Base-by-base conservation (phyloP, 2,888 invertebrate species). In the Aleiodes testaceus region DNA sequence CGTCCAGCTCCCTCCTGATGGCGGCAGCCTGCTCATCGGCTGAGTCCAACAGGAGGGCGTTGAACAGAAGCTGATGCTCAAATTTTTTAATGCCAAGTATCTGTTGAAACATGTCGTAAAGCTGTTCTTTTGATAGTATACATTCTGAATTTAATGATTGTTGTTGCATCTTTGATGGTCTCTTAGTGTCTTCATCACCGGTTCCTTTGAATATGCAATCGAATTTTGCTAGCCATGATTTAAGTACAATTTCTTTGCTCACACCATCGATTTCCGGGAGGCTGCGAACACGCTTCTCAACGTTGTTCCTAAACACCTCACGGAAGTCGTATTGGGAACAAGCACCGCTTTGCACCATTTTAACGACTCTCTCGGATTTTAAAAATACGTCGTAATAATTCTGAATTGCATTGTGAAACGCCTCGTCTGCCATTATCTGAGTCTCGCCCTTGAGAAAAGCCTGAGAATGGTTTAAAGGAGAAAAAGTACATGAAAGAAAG, bases 71-170 rank as follows among this genome's bases (percentile, higher is more conserved):
- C 89, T 99, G 99, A 89, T 99, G 99, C 89, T 99, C 99, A 88
- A 99, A 99, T 89, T 99, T 99, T 90, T 99, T 99, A 68, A 99
- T 96, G 68, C 95, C 95, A 74, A 99, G 90, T 80, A 99, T 98
- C 89, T 98, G 98, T 88, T 99, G 99, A 89, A 99, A 99, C 97
- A 99, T 98, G 88, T 99, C 99, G 89, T 98, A 99, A 11, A 99
- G 92, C 88, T 99, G 99, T 87, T 99, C 99, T 89, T 99, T 99
- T 81, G 97, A 97, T 79, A 99, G 91, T 85, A 99, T 97, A 80
- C 96, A 91, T 88, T 98, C 98, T 65, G 95, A 97, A 89, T 95
- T 98, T 82, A 95, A 90, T 76, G 93, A 93, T 89, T 96, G 95
- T 87, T 95, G 95, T 88, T 96, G 96, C 88, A 95, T 94, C 79